Percentiles rank a stretch among this genome's conserved stretches.
Conservation (phyloP, 2,797 vertebrate species). For the Diplodus puntazzo region DNA sequence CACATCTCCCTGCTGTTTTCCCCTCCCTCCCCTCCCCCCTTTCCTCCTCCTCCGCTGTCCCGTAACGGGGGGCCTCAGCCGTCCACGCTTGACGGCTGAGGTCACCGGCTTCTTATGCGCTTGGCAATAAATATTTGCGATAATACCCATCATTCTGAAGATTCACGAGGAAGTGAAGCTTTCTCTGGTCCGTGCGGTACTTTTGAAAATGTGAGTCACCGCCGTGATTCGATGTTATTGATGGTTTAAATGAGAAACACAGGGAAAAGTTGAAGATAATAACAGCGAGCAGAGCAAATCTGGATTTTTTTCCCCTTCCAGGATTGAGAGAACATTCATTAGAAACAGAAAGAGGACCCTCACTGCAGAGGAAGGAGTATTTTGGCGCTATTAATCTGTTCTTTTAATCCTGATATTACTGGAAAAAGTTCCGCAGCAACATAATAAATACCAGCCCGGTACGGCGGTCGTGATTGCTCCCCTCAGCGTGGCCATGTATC, state of each 20-base stretch:
- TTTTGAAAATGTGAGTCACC: background rate
- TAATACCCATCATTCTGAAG: constrained; percentile 19
- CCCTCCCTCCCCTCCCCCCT: background rate
- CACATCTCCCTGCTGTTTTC: constrained; percentile 53
- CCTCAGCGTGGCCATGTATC: constrained; percentile 11
- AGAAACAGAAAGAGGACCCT: constrained; percentile 37
- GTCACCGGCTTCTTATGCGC: constrained; percentile 31
- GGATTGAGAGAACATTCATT: constrained; percentile 39
- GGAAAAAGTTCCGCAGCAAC: constrained; percentile 26
- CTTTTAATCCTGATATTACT: constrained; percentile 46
- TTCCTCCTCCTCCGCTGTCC: background rate
- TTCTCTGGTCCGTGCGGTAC: background rate
- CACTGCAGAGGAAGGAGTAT: constrained; percentile 1
- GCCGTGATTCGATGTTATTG: constrained; percentile 5
- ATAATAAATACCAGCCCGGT: constrained; percentile 39
- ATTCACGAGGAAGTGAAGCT: background rate
- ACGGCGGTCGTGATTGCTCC: constrained; percentile 20
- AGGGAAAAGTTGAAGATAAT: constrained; percentile 24
- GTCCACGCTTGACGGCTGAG: constrained; percentile 38
- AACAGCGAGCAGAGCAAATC: constrained; percentile 4
- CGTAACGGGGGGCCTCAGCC: constrained; percentile 23
- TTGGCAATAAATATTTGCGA: constrained; percentile 36
- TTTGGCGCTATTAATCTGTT: constrained; percentile 39
- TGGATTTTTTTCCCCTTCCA: constrained; percentile 28
- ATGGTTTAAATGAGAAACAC: constrained; percentile 17